phyloP scores from a whole-genome alignment of 2,888 invertebrate genomes.

The Brachypalpus laphriformis region DNA sequence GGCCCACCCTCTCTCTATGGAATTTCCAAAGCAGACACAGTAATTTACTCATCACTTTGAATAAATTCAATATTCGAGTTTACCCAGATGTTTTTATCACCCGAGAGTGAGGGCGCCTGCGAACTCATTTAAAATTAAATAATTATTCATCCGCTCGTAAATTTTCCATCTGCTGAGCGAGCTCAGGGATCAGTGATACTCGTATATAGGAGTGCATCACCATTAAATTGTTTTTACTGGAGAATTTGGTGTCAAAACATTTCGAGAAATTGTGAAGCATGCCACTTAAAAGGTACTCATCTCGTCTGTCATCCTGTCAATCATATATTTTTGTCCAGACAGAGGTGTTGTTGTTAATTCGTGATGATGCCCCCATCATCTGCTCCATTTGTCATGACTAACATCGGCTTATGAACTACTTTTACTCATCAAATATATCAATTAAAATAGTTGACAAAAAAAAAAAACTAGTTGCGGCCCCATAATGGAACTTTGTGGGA shows the following conservation, averaged over 20 bases:
- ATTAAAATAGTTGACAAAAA: constrained; percentile 30
- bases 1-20: neutral
- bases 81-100: constrained; percentile 62
- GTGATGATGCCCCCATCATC: neutral
- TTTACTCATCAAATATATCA: constrained; percentile 13
- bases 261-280: constrained; percentile 24
- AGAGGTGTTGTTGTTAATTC: constrained; percentile 39
- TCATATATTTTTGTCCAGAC: no score
- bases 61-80: constrained; percentile 62
- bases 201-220: constrained; percentile 29
- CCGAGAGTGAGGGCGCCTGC: neutral
- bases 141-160: constrained; percentile 62
- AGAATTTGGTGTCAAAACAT: constrained; percentile 55
- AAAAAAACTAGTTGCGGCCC: constrained; percentile 7
- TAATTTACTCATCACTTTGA: constrained; percentile 63
- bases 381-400: constrained; percentile 20
- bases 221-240: constrained; percentile 5
- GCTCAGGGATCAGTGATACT: constrained; percentile 4
- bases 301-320: constrained; percentile 61
- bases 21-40: constrained; percentile 16
- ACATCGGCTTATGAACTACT: neutral
- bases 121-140: constrained; percentile 55
- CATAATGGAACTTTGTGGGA: constrained; percentile 19
- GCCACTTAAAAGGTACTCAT: constrained; percentile 54
- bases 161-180: constrained; percentile 55